A percentile compares a stretch with the other conserved stretches of the same genome.
phyloP scores from a whole-genome alignment of 2,797 vertebrate genomes.

The Sebastes hubbsi region DNA sequence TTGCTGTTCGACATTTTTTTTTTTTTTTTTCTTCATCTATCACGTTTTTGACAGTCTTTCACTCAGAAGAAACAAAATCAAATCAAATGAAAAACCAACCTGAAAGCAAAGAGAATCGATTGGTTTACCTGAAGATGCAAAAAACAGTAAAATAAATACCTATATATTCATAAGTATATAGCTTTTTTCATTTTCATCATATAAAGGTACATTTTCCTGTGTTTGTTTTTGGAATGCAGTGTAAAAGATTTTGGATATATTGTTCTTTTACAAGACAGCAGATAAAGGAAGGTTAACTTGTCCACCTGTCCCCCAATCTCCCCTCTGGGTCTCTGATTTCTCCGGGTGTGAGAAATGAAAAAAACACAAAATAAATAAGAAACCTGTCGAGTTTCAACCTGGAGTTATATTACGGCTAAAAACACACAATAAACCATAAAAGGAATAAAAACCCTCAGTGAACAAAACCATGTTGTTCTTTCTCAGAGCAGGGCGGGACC shows the following conservation, averaged over 20 bases:
- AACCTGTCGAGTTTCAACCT: slow-evolving; percentile 61
- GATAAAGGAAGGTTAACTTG: slow-evolving; percentile 77
- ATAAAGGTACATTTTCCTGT: slow-evolving; percentile 69
- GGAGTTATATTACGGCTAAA: slow-evolving; percentile 54
- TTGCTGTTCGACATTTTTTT: slow-evolving; percentile 61
- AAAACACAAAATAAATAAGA: not conserved
- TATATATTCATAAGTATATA: slow-evolving; percentile 69
- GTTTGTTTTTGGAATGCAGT: slow-evolving; percentile 71
- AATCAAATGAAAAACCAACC: slow-evolving; percentile 30
- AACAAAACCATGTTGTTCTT: slow-evolving; percentile 33
- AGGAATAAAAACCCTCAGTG: not conserved
- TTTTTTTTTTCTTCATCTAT: slow-evolving; percentile 41
- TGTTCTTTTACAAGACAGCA: slow-evolving; percentile 61
- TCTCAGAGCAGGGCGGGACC: slow-evolving; percentile 52
- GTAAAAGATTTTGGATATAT: slow-evolving; percentile 52
- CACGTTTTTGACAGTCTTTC: slow-evolving; percentile 66
- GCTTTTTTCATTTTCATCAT: slow-evolving; percentile 59
- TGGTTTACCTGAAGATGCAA: slow-evolving; percentile 67
- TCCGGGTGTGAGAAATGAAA: slow-evolving; percentile 40
- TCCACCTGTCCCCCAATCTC: slow-evolving; percentile 78
- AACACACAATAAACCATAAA: slow-evolving; percentile 18
- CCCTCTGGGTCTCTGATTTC: slow-evolving; percentile 64
- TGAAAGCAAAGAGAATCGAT: slow-evolving; percentile 39
- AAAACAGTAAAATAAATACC: slow-evolving; percentile 76
- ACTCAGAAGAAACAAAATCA: slow-evolving; percentile 47